These are phyloP conservation scores for Ceyx cyanopectus DNA, from an alignment of 2,113 vertebrate species.

Conservation along the genomic window DNA sequence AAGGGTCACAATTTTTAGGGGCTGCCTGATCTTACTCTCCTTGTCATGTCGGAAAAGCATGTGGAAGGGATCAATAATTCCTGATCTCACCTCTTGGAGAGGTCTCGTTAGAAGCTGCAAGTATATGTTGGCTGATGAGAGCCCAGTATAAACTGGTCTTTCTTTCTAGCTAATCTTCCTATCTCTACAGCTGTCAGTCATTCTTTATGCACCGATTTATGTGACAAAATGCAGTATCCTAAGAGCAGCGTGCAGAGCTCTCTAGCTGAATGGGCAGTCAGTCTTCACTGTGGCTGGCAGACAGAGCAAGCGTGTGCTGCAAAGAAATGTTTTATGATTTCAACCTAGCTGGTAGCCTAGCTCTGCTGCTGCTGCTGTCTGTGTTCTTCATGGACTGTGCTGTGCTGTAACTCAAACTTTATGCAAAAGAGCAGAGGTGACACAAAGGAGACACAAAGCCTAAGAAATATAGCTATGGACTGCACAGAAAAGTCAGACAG, in stretches of 20 bases:
- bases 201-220: background rate
- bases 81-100: background rate
- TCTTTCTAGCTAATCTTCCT: background rate
- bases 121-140: background rate
- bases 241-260: background rate
- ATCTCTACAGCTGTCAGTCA: background rate
- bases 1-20: background rate
- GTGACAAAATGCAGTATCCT: background rate
- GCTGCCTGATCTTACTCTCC: background rate
- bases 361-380: background rate
- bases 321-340: background rate
- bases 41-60: background rate
- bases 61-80: background rate
- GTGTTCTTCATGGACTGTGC: background rate
- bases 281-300: background rate
- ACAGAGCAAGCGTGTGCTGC: background rate
- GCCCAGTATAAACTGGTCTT: rapidly evolving
- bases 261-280: background rate
- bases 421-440: background rate
- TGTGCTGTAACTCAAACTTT: background rate
- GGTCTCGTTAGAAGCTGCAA: background rate
- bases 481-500: background rate
- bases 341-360: background rate
- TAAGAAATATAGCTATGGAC: background rate
- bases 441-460: background rate